Evolutionary conservation across 2,113 vertebrate genomes (phyloP).

Genomic region (Poecilia latipinna): DNA sequence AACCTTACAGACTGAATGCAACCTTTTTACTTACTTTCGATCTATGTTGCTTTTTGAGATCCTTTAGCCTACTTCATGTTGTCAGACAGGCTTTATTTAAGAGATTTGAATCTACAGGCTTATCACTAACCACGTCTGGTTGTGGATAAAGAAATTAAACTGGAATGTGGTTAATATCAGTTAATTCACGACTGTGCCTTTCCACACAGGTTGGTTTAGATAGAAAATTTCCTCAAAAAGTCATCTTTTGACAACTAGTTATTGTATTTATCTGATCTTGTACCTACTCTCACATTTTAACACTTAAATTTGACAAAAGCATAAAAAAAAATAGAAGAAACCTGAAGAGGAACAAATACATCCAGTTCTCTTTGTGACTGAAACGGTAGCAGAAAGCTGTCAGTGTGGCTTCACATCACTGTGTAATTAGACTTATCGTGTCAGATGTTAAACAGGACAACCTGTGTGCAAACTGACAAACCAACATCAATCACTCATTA

Average conservation of each 20-base stretch:
- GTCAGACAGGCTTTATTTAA: background rate
- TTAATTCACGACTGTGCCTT: background rate
- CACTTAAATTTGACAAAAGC: background rate
- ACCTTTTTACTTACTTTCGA: too few species aligned
- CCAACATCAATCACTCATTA: conserved; percentile 41
- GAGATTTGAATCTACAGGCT: background rate
- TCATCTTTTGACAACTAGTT: background rate
- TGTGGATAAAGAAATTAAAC: background rate
- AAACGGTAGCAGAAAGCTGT: conserved; percentile 7
- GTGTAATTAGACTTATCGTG: conserved; percentile 6
- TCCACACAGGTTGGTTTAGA: too few species aligned
- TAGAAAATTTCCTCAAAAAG: too few species aligned
- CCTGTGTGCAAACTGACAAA: background rate
- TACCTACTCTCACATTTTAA: background rate
- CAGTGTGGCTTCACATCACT: background rate
- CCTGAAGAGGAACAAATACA: too few species aligned
- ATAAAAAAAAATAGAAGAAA: background rate
- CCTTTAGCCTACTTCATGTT: background rate
- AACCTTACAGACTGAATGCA: too few species aligned
- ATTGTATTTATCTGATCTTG: background rate
- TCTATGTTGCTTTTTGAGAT: background rate
- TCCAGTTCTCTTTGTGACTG: background rate
- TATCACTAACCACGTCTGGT: background rate
- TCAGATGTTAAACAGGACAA: background rate
- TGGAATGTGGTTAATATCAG: background rate